Evolutionary conservation across 2,113 vertebrate genomes (phyloP).

Genomic region (Zosterops japonicus): DNA sequence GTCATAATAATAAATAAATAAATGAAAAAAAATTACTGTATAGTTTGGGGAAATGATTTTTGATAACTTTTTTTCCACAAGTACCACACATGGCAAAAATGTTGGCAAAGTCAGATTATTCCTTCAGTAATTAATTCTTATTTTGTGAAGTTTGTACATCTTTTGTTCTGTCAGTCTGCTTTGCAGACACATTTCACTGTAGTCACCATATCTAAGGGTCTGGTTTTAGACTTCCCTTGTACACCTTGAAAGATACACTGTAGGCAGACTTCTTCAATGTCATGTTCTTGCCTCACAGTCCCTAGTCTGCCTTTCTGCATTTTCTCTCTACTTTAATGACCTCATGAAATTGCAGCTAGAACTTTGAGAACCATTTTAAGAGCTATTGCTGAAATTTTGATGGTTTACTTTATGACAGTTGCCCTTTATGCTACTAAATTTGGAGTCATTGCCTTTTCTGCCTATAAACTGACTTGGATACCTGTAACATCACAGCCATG

Average conservation of each 20-base stretch:
- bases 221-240: background rate
- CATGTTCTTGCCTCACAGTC: background rate
- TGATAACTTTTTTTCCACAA: background rate
- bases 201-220: background rate
- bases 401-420: background rate
- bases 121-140: background rate
- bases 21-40: background rate
- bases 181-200: background rate
- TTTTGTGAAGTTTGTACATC: background rate
- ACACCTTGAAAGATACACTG: background rate
- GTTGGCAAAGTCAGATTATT: background rate
- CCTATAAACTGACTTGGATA: background rate
- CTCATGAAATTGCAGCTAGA: background rate
- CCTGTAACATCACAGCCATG: background rate
- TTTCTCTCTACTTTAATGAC: background rate
- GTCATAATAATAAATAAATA: conserved; percentile 34
- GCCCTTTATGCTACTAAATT: background rate
- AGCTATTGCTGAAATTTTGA: background rate
- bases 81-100: background rate
- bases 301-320: background rate
- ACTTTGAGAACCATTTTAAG: background rate
- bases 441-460: background rate
- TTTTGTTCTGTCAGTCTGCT: background rate
- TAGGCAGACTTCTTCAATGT: background rate
- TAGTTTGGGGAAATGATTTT: background rate